phyloP scores from a whole-genome alignment of 2,888 invertebrate species.

The Seira ritae region DNA sequence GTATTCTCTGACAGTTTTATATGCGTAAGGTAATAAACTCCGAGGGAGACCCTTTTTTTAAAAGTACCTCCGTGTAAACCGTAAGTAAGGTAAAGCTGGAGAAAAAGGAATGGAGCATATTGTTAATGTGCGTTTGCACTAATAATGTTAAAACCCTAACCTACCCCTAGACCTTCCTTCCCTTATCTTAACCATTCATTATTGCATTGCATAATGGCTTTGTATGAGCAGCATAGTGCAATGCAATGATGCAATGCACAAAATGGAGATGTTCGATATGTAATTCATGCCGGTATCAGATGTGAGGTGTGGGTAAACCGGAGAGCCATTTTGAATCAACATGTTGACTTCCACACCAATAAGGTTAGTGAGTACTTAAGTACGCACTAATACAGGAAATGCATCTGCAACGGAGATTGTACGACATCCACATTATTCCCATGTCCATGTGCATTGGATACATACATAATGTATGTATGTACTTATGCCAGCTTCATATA shows the following conservation, averaged over 20 bases:
- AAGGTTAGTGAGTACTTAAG: not conserved
- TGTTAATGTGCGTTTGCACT: conserved; percentile 13
- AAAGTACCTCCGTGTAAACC: conserved; percentile 12
- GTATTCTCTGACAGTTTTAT: conserved; percentile 2
- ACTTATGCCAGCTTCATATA: no score
- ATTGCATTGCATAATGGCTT: no score
- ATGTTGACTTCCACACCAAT: conserved; percentile 31
- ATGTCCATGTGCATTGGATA: no score
- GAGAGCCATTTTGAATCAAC: conserved; percentile 54
- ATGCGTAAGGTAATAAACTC: conserved; percentile 23
- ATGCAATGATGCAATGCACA: not conserved
- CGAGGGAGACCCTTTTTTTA: not conserved
- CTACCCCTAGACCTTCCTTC: conserved; percentile 49
- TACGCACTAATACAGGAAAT: no score
- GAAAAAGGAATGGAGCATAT: not conserved
- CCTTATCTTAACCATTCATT: no score
- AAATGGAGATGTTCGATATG: not conserved
- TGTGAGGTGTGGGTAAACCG: not conserved
- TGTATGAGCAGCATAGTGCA: not conserved
- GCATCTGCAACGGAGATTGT: no score
- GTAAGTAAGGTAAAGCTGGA: no score
- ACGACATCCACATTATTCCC: no score
- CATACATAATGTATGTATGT: no score
- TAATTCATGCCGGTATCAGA: no score
- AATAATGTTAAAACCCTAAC: conserved; percentile 56